phyloP scores from a whole-genome alignment of 2,113 vertebrate species.

The Genyomyrus donnyi region DNA sequence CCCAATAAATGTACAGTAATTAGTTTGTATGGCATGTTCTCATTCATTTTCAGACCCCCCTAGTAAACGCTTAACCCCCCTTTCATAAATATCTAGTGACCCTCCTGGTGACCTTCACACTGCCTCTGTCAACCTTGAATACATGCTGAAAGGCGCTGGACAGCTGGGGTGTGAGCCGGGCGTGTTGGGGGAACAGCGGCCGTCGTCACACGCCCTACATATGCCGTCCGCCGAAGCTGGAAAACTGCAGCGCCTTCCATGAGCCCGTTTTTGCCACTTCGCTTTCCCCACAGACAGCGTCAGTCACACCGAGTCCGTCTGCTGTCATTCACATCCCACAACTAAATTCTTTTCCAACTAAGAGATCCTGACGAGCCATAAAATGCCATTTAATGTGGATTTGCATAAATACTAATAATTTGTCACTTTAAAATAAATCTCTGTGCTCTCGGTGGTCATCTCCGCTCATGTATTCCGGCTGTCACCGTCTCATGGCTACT shows the following conservation, averaged over 20 bases:
- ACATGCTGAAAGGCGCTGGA: neutral
- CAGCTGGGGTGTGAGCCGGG: neutral
- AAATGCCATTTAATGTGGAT: constrained; percentile 56
- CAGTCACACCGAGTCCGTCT: constrained; percentile 48
- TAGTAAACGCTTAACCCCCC: neutral
- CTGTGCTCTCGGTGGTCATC: constrained; percentile 16
- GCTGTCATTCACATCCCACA: constrained; percentile 44
- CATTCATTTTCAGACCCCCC: neutral
- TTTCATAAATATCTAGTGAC: neutral
- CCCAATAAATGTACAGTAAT: neutral
- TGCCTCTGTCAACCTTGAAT: neutral
- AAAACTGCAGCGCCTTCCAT: neutral
- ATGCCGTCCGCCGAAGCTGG: too few species aligned
- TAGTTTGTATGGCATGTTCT: neutral
- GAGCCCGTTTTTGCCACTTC: neutral
- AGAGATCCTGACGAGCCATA: constrained; percentile 40
- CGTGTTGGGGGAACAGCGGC: neutral
- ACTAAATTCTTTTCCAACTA: constrained; percentile 43
- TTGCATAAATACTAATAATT: constrained; percentile 52
- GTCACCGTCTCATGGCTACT: neutral
- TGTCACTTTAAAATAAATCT: constrained; percentile 46
- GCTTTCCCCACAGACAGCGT: constrained; percentile 48
- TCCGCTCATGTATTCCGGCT: constrained; percentile 33
- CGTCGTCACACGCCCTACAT: neutral
- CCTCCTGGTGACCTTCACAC: neutral